Evolutionary conservation across 2,113 vertebrate genomes (phyloP).

Genomic region (Nanorana parkeri): DNA sequence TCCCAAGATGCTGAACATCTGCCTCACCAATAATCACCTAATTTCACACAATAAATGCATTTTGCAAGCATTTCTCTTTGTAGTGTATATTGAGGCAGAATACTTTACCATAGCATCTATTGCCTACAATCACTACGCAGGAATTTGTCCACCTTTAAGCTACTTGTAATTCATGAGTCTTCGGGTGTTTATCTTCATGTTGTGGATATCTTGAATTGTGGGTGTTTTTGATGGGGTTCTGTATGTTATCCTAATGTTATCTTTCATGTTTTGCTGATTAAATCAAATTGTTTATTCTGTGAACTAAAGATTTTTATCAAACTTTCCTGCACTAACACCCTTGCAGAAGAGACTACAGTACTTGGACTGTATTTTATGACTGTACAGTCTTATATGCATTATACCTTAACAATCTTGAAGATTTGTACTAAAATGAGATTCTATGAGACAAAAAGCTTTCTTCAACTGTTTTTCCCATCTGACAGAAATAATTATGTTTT

Average conservation of each 20-base stretch:
- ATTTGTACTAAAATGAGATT: background rate
- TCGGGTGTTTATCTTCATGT: constrained; percentile 54
- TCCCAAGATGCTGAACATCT: background rate
- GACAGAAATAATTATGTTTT: constrained; percentile 21
- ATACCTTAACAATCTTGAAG: constrained; percentile 3
- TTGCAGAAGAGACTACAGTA: background rate
- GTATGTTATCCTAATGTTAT: constrained; percentile 59
- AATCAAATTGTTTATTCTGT: constrained; percentile 43
- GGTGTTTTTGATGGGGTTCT: constrained; percentile 60
- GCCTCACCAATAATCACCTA: constrained; percentile 19
- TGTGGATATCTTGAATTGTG: constrained; percentile 53
- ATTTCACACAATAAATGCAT: constrained; percentile 61
- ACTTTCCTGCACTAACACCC: constrained; percentile 60
- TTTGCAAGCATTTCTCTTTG: constrained; percentile 14
- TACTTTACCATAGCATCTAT: constrained; percentile 64
- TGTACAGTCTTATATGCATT: constrained; percentile 6
- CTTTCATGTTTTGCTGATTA: constrained; percentile 60
- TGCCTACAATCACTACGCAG: constrained; percentile 60
- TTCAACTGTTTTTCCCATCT: constrained; percentile 27
- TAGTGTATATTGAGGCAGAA: background rate
- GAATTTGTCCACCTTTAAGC: constrained; percentile 29
- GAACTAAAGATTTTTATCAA: constrained; percentile 67
- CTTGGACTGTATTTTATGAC: background rate
- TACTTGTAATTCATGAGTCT: constrained; percentile 28
- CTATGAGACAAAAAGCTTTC: background rate